Evolutionary conservation across 2,888 invertebrate species (phyloP).

Genomic region (Cephus runcator): DNA sequence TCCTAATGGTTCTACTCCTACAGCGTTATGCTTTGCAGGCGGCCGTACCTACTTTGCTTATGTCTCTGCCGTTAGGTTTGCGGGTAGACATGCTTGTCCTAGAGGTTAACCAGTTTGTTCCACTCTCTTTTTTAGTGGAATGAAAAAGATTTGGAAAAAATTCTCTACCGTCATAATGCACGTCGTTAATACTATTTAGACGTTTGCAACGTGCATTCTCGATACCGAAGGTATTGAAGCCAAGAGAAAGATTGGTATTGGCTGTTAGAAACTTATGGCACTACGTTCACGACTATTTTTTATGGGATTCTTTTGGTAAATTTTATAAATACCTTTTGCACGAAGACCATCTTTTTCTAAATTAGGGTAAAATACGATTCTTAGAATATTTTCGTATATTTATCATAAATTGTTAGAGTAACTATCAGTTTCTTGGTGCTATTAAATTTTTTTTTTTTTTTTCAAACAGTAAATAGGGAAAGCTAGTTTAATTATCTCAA

Average conservation of each 20-base stretch:
- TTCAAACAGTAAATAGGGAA: neutral
- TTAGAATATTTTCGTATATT: neutral
- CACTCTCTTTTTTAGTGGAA: slow-evolving; percentile 51
- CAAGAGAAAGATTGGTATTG: no score
- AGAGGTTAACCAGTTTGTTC: slow-evolving; percentile 65
- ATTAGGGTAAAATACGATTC: no score
- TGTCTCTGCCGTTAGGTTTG: neutral
- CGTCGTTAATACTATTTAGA: no score
- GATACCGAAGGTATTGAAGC: no score
- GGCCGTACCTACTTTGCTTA: neutral
- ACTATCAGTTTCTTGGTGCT: neutral
- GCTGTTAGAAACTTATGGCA: no score
- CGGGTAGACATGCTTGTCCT: slow-evolving; percentile 35
- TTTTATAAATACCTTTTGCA: no score
- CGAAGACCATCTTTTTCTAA: no score
- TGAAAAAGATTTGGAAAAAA: slow-evolving; percentile 30
- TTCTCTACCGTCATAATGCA: no score
- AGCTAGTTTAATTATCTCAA: neutral
- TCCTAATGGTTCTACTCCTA: neutral
- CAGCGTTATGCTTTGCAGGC: neutral
- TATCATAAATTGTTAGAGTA: neutral
- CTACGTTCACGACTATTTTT: neutral
- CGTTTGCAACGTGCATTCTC: no score
- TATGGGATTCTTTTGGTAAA: neutral
- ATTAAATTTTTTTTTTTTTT: neutral